Conservation (phyloP, 2,113 vertebrate species). For the Neotoma lepida region DNA sequence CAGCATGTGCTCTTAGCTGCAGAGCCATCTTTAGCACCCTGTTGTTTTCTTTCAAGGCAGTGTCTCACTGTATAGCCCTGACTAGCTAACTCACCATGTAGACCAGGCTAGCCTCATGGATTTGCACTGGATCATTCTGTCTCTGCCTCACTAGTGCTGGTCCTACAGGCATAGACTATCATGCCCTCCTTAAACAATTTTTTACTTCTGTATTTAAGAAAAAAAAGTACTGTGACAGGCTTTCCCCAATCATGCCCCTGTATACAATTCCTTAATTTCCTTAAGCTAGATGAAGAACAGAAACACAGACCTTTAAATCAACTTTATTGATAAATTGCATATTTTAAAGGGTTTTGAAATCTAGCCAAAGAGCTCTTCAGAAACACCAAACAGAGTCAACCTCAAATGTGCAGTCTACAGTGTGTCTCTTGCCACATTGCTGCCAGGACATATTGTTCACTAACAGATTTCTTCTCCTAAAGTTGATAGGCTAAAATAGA, state of each 20-base stretch:
- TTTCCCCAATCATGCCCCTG: neutral
- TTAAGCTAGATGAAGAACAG: constrained; percentile 13
- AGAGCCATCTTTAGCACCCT: neutral
- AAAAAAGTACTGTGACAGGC: neutral
- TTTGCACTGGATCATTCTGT: neutral
- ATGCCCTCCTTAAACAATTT: neutral
- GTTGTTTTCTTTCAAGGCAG: neutral
- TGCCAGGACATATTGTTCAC: neutral
- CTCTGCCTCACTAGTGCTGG: neutral
- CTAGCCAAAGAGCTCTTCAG: constrained; percentile 39
- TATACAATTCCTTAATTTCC: neutral
- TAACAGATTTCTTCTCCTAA: constrained; percentile 36
- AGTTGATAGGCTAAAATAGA: constrained; percentile 8
- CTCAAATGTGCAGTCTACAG: neutral
- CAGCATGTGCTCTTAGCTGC: neutral
- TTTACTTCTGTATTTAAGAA: constrained; percentile 14
- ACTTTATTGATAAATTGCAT: constrained; percentile 9
- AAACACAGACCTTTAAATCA: constrained; percentile 32
- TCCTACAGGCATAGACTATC: neutral
- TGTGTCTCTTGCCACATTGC: neutral
- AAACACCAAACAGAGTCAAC: constrained; percentile 9
- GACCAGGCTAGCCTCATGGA: neutral
- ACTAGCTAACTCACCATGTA: neutral
- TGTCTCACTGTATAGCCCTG: neutral
- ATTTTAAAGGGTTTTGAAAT: neutral